Percentiles rank a stretch among this genome's conserved stretches.
Evolutionary conservation across 2,888 invertebrate species (phyloP).

Genomic region (Cheilosia grossa): DNA sequence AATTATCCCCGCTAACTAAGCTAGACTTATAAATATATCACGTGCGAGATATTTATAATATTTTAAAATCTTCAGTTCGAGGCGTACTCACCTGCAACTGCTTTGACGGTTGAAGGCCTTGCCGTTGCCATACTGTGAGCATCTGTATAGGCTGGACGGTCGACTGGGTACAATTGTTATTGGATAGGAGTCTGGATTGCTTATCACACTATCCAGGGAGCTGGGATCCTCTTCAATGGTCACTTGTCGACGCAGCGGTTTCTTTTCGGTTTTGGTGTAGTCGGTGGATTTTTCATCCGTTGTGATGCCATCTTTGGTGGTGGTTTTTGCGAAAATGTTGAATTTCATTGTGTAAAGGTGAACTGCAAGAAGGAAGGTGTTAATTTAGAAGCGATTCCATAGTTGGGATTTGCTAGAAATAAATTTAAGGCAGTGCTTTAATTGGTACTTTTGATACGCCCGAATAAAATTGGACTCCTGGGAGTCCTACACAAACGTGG

Average conservation of each 20-base stretch:
- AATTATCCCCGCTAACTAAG: slow-evolving; percentile 33
- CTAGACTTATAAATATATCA: slow-evolving; percentile 5
- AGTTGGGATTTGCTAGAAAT: not conserved
- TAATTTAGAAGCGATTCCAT: not conserved
- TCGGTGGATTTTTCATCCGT: slow-evolving; percentile 52
- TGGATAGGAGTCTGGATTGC: slow-evolving; percentile 82
- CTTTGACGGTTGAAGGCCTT: slow-evolving; percentile 80
- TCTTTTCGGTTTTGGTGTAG: slow-evolving; percentile 52
- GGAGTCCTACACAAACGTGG: too few species aligned
- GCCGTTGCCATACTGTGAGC: slow-evolving; percentile 78
- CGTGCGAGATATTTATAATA: not conserved
- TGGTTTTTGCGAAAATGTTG: slow-evolving; percentile 71
- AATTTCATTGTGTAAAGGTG: slow-evolving; percentile 72
- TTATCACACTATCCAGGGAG: slow-evolving; percentile 82
- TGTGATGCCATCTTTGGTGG: slow-evolving; percentile 45
- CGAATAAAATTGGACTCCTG: too few species aligned
- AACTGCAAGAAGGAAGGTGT: slow-evolving; percentile 7
- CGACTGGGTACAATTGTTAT: slow-evolving; percentile 83
- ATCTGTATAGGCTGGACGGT: slow-evolving; percentile 80
- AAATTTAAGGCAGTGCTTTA: too few species aligned
- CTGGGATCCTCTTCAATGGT: slow-evolving; percentile 82
- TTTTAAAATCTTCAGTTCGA: not conserved
- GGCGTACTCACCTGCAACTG: slow-evolving; percentile 80
- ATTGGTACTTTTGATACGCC: too few species aligned
- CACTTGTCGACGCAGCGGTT: slow-evolving; percentile 76